Evolutionary conservation across 2,113 vertebrate genomes (phyloP).

Genomic region (Desmodus rotundus): DNA sequence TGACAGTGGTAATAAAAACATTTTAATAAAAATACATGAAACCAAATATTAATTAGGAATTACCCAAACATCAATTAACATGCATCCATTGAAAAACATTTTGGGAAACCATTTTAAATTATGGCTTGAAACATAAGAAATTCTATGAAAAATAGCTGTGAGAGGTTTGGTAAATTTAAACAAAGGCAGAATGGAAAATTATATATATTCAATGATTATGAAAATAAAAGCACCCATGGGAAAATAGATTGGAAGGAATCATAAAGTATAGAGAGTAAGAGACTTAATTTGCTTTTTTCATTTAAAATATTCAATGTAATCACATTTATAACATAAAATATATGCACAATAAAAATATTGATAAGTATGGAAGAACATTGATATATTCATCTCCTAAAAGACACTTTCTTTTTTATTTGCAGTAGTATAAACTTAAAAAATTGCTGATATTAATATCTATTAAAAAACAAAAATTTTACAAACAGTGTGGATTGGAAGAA

Average conservation of each 20-base stretch:
- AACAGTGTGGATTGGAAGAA: neutral
- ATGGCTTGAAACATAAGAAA: neutral
- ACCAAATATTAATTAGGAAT: neutral
- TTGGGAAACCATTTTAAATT: neutral
- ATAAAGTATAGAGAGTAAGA: neutral
- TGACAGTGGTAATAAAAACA: neutral
- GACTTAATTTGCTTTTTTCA: neutral
- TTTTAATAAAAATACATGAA: neutral
- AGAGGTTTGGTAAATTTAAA: neutral
- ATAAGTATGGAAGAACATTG: neutral
- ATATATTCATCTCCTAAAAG: neutral
- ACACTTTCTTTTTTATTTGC: neutral
- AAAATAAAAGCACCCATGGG: neutral
- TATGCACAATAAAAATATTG: neutral
- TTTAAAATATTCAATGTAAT: neutral
- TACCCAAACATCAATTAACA: neutral
- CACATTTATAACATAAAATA: neutral
- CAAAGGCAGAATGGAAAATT: neutral
- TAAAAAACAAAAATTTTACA: neutral
- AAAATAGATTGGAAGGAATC: neutral
- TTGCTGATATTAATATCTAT: neutral
- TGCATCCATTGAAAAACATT: neutral
- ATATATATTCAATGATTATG: neutral
- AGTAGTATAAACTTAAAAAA: neutral
- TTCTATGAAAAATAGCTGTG: neutral